phyloP scores from a whole-genome alignment of 1,140 invertebrate genomes.

The Geopemphigus sp. region DNA sequence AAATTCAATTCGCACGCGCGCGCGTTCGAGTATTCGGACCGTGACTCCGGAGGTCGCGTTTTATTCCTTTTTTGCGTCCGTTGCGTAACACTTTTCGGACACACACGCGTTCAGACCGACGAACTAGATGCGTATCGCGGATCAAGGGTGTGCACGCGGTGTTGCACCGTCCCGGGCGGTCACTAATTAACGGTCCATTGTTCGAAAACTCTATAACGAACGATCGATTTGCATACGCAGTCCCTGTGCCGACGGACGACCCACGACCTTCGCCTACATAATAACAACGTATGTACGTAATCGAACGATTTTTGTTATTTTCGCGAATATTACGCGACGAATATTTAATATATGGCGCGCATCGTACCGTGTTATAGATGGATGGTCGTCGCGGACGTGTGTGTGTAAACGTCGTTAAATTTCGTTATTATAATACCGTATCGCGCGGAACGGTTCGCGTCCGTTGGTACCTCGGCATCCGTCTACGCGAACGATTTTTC shows the following conservation, averaged over 20 bases:
- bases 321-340: no score
- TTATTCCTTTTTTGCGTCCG: no score
- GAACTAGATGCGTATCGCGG: background rate
- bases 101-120: background rate
- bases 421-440: no score
- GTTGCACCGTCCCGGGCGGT: background rate
- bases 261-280: background rate
- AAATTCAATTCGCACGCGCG: background rate
- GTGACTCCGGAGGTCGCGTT: conserved; percentile 19
- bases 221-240: conserved; percentile 26
- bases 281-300: no score
- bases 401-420: no score
- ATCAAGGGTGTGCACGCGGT: conserved; percentile 14
- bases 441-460: no score
- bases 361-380: no score
- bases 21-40: conserved; percentile 9
- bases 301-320: no score
- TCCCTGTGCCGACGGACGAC: conserved; percentile 13
- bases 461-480: no score
- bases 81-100: background rate
- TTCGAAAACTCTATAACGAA: background rate
- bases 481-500: no score
- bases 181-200: background rate
- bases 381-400: no score
- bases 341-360: no score